Evolutionary conservation across 2,113 vertebrate genomes (phyloP), one percentile per base, ranked within the genome.

Genomic region (Picathartes gymnocephalus): DNA sequence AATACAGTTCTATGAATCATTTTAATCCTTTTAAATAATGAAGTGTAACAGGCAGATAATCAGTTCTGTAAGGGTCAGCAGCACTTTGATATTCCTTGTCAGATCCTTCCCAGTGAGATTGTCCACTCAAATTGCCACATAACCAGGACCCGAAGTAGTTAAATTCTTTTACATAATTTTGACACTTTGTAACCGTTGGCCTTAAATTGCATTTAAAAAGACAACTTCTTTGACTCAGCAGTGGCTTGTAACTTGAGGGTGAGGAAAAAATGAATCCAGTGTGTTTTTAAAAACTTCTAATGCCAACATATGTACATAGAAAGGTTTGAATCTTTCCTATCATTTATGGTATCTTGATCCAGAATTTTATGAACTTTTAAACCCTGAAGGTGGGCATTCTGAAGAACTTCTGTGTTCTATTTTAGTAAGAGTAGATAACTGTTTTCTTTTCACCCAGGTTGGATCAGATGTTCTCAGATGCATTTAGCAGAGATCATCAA

Each of bases 381-480:
- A 70, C 10, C 15, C 39, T 68, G 31, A 47, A 30, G 15, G 10
- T 37, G 28, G 4, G 9, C 27, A 18, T 74, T 68, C 35, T 82
- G 42, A 88, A 77, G 24, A 84, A 44, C 30, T 88, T 81, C 4
- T 27, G 3, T 92, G 50, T 15, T 30, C 39, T 78, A 28, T 61
- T 89, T 81, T 60, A 88, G 9, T 69, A 50, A 89, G 61, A 94
- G n/a, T 47, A 74, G 42, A 2, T 91, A 80, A 81, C 54, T 64
- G 11, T 42, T 93, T 83, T 64, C 47, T 88, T 69, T 93, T 94
- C 47, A 83, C 91, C 15, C 88, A 99, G 99, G 77, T 90, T 99
- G 98, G 99, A 99, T 97, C 99, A 99, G 95, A 99, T 99, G 99
- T 99, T 99, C 97, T 99, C 98, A 64, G 99, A 99, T 87, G 99